These are phyloP conservation scores for Atta colombica DNA, from an alignment of 1,140 invertebrate species.

Conservation along the genomic window DNA sequence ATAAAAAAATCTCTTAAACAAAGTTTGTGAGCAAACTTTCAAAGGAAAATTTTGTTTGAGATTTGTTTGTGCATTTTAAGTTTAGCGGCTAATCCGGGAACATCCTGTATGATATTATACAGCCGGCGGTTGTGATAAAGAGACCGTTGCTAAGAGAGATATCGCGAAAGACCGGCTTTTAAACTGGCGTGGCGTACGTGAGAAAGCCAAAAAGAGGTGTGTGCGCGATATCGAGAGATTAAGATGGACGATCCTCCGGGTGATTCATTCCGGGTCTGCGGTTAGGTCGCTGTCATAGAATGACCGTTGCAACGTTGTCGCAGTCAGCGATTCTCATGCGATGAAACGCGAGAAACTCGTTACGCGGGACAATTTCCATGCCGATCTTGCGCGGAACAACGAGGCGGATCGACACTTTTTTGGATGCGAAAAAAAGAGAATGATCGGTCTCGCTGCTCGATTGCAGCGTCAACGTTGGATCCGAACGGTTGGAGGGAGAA, in stretches of 20 bases:
- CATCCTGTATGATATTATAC: too few relatives aligned
- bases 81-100: too few relatives aligned
- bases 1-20: too few relatives aligned
- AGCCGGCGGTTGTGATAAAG: background rate
- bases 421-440: background rate
- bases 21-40: too few relatives aligned
- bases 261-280: constrained; percentile 82
- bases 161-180: constrained; percentile 32
- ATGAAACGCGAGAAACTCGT: constrained; percentile 3
- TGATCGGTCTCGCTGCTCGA: constrained; percentile 19
- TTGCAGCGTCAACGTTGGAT: background rate
- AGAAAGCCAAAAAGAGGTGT: constrained; percentile 39
- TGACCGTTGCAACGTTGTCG: constrained; percentile 45
- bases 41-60: too few relatives aligned
- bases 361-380: background rate
- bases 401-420: constrained; percentile 35
- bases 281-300: constrained; percentile 56
- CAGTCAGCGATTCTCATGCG: constrained; percentile 67
- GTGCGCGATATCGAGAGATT: constrained; percentile 64
- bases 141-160: constrained; percentile 14
- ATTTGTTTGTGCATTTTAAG: too few relatives aligned
- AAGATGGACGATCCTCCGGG: constrained; percentile 72
- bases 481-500: background rate
- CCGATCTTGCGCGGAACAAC: constrained; percentile 14
- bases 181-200: constrained; percentile 4